These are phyloP conservation scores for Odocoileus virginianus DNA, from an alignment of 2,113 vertebrate species.

Conservation along the genomic window DNA sequence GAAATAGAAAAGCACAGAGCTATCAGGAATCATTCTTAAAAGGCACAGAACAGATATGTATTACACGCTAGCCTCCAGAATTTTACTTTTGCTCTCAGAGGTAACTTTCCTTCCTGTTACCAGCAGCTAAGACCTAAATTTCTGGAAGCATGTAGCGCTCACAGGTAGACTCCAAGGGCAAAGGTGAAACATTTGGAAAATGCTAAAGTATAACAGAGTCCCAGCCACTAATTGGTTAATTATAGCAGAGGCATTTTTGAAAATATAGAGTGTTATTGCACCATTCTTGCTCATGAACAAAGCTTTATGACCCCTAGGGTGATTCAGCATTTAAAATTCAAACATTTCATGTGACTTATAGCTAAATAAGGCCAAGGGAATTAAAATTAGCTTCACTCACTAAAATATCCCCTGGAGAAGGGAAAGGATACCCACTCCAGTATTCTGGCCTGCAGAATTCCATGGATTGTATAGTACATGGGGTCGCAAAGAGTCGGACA, in stretches of 20 bases:
- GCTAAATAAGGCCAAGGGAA: background rate
- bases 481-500: fast-evolving
- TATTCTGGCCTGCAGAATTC: background rate
- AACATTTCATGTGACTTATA: background rate
- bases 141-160: background rate
- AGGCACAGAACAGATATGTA: fast-evolving
- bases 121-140: background rate
- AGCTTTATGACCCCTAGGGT: background rate
- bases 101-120: background rate
- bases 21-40: background rate
- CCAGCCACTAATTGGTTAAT: conserved; percentile 36
- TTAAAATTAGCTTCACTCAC: background rate
- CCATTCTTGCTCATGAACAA: background rate
- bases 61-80: fast-evolving
- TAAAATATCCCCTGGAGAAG: background rate
- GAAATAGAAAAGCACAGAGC: background rate
- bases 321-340: conserved; percentile 31
- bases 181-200: background rate
- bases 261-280: background rate
- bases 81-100: background rate
- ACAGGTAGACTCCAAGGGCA: background rate
- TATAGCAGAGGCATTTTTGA: background rate
- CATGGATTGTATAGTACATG: background rate
- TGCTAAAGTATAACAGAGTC: background rate
- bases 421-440: background rate